phyloP scores from a whole-genome alignment of 2,797 vertebrate genomes.

The Enteromius treurensis region DNA sequence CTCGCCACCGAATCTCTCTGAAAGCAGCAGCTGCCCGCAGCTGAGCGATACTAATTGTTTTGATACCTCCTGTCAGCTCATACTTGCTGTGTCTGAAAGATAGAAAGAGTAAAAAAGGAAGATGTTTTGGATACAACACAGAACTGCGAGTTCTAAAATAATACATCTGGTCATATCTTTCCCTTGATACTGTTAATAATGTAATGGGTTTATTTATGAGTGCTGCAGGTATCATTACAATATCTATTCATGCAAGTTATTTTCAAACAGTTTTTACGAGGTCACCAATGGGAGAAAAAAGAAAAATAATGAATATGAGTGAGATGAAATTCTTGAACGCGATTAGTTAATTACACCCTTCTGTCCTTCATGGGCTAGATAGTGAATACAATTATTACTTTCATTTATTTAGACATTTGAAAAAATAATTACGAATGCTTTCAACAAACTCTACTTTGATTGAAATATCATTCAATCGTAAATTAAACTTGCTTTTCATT shows the following conservation, averaged over 20 bases:
- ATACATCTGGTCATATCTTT: background rate
- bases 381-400: constrained; percentile 25
- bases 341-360: constrained; percentile 28
- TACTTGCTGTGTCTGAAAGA: constrained; percentile 35
- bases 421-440: constrained; percentile 3
- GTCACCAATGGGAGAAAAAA: background rate
- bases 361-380: background rate
- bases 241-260: background rate
- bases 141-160: background rate
- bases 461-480: background rate
- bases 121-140: background rate
- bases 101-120: constrained; percentile 20
- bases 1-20: constrained; percentile 31
- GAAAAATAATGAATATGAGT: constrained; percentile 9
- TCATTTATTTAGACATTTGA: constrained; percentile 32
- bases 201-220: background rate
- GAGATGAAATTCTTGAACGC: constrained; percentile 2
- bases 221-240: background rate
- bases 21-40: constrained; percentile 36
- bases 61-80: constrained; percentile 43
- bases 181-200: background rate
- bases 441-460: background rate
- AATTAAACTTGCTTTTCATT: background rate
- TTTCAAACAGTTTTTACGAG: background rate
- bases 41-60: constrained; percentile 43